Base-by-base conservation (phyloP, 2,113 vertebrate species). In the Brienomyrus longianalis region DNA sequence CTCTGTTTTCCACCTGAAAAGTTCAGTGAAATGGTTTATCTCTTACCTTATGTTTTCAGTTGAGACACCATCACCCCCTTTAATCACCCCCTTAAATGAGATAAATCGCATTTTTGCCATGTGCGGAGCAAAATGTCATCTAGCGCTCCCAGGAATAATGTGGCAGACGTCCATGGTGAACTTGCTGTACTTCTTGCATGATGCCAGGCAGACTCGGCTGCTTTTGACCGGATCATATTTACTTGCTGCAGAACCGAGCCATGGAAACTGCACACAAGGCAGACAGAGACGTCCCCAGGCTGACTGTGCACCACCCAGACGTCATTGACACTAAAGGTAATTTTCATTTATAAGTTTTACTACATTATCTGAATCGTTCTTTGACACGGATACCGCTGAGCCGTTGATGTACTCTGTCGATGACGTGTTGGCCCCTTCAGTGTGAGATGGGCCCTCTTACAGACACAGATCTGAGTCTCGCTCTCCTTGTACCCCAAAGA, bases 261-360 rank as follows among this genome's bases (percentile, higher is more conserved):
- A 77, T 7, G 0, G 92, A 43, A 4, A 74, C 52, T 1, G 91
- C 21, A 87, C 90, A 47, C 43, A 90, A 93, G 1, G 17, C 83
- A 13, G 90, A 10, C 21, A 91, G 88, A 92, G 95, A 95, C 90
- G 94, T 87, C 93, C 95, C 94, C 21, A 94, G 93, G 5, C 93
- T 94, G 93, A 93, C 93, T 89, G 92, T 92, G 88, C 92, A 85
- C 80, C 90, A 6, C 0, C 95, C 92, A 10, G 92, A 93, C 87
- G 74, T n/a, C 86, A 84, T 90, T 5, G 93, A 94, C 89, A 86
- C 95, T 56, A 96, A 96, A 96, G 96, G 96, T 96, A 94, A 7
- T 3, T 47, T 6, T 9, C 1, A n/a, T 43, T 66, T 74, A 6
- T 52, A 39, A 5, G 7, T 31, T 17, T 45, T 59, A 23, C 17